phyloP scores from a whole-genome alignment of 2,888 invertebrate species.

The Chrysotoxum bicinctum region DNA sequence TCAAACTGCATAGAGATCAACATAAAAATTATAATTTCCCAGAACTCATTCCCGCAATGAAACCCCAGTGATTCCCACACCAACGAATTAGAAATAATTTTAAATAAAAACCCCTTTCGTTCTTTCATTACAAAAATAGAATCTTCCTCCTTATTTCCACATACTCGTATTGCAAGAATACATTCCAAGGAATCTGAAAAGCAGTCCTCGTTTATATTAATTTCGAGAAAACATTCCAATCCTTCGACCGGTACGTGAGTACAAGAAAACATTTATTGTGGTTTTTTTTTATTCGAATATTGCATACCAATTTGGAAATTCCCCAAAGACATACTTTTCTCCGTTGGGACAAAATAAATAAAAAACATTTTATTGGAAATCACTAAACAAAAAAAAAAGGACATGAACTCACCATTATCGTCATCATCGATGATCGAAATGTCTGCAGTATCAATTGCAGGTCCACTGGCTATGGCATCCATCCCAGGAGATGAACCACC shows the following conservation, averaged over 20 bases:
- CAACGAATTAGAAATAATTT: neutral
- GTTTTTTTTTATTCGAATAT: neutral
- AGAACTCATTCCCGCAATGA: neutral
- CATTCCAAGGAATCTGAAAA: neutral
- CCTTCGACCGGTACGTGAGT: neutral
- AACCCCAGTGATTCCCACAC: neutral
- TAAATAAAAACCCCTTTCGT: neutral
- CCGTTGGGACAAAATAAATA: neutral
- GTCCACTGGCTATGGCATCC: constrained; percentile 16
- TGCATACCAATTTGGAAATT: constrained; percentile 22
- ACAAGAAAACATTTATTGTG: neutral
- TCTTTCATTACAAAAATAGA: neutral
- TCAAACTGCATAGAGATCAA: neutral
- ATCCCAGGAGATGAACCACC: neutral
- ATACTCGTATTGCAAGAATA: neutral
- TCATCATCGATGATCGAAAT: constrained; percentile 40
- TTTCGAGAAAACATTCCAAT: constrained; percentile 10
- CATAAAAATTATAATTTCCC: neutral
- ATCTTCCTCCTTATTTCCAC: neutral
- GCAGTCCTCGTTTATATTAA: neutral
- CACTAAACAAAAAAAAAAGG: neutral
- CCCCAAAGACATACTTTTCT: neutral
- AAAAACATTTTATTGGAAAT: neutral
- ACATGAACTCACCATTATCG: constrained; percentile 48
- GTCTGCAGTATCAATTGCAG: constrained; percentile 29